These are phyloP conservation scores for Pogonocherus hispidulus DNA, from an alignment of 2,888 invertebrate genomes.

Conservation along the genomic window DNA sequence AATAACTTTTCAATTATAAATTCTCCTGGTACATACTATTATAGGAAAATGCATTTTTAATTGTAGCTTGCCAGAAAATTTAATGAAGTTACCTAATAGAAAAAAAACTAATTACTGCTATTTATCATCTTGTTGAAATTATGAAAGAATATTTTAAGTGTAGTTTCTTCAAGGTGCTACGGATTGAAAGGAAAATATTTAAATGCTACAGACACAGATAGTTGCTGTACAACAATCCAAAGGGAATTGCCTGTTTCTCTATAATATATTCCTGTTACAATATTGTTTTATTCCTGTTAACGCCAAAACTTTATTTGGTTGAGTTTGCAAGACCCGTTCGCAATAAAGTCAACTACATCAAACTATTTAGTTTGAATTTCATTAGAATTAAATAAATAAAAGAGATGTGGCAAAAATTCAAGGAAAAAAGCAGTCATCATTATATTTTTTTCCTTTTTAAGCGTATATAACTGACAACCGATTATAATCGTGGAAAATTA, in stretches of 20 bases:
- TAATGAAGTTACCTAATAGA: conserved; percentile 9
- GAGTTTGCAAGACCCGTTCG: no score
- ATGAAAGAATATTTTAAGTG: conserved; percentile 9
- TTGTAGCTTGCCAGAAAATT: conserved; percentile 7
- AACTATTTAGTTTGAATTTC: no score
- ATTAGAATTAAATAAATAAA: no score
- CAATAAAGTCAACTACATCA: no score
- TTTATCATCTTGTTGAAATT: conserved; percentile 13
- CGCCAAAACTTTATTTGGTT: no score
- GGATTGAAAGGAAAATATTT: conserved; percentile 11
- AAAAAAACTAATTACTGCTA: conserved; percentile 7
- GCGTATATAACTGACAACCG: not conserved
- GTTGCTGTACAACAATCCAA: not conserved
- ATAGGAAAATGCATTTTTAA: conserved; percentile 3
- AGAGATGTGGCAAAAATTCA: no score
- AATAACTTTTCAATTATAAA: no score
- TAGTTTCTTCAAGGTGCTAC: conserved; percentile 10
- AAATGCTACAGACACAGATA: not conserved
- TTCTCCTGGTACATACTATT: no score
- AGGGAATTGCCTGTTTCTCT: no score
- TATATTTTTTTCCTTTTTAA: not conserved
- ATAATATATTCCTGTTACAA: no score
- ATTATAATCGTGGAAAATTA: conserved; percentile 10
- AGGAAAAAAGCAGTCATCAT: no score
- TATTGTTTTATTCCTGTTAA: no score